Conservation (phyloP, 1,140 invertebrate genomes). For the Aphis gossypii region DNA sequence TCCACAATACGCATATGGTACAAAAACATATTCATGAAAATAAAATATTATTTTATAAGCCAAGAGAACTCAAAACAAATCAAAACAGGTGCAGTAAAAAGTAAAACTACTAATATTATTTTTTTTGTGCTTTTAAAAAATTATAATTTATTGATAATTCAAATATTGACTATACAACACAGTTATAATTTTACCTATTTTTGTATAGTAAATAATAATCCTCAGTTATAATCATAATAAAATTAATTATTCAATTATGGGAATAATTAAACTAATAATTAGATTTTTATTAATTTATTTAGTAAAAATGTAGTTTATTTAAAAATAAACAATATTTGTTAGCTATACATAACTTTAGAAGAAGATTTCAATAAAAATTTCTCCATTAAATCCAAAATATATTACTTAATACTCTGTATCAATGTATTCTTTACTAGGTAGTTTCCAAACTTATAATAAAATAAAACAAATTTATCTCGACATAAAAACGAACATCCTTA, state of each 20-base stretch:
- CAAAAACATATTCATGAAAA: not conserved
- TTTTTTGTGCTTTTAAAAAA: not conserved
- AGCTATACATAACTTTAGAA: too few relatives aligned
- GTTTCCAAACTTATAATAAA: not conserved
- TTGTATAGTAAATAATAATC: not conserved
- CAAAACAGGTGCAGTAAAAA: constrained; percentile 23
- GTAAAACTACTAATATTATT: not conserved
- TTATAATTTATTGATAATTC: constrained; percentile 8
- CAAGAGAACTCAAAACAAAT: not conserved
- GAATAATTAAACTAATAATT: not conserved
- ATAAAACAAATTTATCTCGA: not conserved
- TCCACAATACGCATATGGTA: not conserved
- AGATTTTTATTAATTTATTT: too few relatives aligned
- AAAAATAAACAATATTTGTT: too few relatives aligned
- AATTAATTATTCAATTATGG: not conserved
- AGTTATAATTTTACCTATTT: not conserved
- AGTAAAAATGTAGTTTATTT: too few relatives aligned
- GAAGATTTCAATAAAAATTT: too few relatives aligned
- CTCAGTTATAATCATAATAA: not conserved
- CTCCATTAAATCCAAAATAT: too few relatives aligned
- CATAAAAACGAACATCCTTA: not conserved
- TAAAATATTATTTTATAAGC: not conserved
- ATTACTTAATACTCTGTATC: not conserved
- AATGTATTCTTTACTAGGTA: not conserved
- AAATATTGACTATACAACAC: not conserved